Conservation (phyloP, 1,140 invertebrate species). For the Drosophila funebris region DNA sequence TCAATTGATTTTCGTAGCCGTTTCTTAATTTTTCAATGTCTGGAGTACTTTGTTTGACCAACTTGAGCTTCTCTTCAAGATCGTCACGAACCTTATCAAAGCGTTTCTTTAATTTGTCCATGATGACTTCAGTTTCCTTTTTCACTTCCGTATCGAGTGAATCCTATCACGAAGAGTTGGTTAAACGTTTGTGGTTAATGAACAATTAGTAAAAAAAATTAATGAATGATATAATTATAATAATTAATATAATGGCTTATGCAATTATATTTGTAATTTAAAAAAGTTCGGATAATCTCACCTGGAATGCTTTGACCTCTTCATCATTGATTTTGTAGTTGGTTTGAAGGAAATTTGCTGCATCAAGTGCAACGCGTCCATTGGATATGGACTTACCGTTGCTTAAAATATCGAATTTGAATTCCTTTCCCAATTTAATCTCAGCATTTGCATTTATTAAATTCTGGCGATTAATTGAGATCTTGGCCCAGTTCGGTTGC, state of each 20-base stretch:
- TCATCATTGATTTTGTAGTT: conserved; percentile 87
- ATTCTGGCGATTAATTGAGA: conserved; percentile 83
- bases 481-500: conserved; percentile 54
- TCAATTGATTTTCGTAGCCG: conserved; percentile 86
- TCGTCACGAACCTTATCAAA: conserved; percentile 78
- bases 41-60: conserved; percentile 86
- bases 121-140: conserved; percentile 77
- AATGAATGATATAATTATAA: no score
- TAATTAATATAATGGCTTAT: no score
- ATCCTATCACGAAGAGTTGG: conserved; percentile 53
- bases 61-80: conserved; percentile 83
- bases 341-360: conserved; percentile 88
- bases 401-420: conserved; percentile 86
- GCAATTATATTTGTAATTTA: no score
- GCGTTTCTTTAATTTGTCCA: conserved; percentile 83
- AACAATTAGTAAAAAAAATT: no score
- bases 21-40: conserved; percentile 86
- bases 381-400: conserved; percentile 86
- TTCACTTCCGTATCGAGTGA: conserved; percentile 59
- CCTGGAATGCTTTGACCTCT: conserved; percentile 86
- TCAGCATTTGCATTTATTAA: conserved; percentile 86
- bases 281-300: no score
- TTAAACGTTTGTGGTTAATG: no score
- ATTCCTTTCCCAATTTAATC: conserved; percentile 87
- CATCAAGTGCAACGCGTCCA: conserved; percentile 86